These are phyloP conservation scores for Scotopteryx bipunctaria DNA, from an alignment of 2,888 invertebrate species.

Conservation along the genomic window DNA sequence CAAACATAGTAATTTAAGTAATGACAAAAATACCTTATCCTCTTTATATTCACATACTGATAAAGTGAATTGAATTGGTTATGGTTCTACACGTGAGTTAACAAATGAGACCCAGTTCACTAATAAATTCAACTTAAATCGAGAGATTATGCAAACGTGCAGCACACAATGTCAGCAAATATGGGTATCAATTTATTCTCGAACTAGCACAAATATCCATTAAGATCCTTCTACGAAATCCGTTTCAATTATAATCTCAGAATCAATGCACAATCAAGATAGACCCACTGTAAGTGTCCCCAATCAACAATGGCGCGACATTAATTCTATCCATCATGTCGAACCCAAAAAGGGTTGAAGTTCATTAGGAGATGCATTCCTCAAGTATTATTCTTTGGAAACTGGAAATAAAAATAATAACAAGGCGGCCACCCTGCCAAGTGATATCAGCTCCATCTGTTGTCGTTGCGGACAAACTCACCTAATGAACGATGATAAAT, in stretches of 20 bases:
- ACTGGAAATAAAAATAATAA: slow-evolving; percentile 84
- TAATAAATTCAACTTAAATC: slow-evolving; percentile 5
- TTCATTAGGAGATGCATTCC: slow-evolving; percentile 83
- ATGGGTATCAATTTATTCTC: slow-evolving; percentile 40
- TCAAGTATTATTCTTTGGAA: slow-evolving; percentile 83
- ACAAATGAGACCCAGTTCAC: slow-evolving; percentile 9
- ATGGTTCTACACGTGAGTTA: background rate
- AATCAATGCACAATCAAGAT: slow-evolving; percentile 67
- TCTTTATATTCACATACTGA: no score
- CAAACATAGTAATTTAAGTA: no score
- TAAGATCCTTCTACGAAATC: slow-evolving; percentile 53
- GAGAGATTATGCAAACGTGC: slow-evolving; percentile 19
- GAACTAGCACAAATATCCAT: slow-evolving; percentile 44
- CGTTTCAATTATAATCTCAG: slow-evolving; percentile 51
- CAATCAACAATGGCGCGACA: slow-evolving; percentile 81
- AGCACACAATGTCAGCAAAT: slow-evolving; percentile 27
- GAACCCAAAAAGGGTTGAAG: slow-evolving; percentile 80
- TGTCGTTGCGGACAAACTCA: slow-evolving; percentile 83
- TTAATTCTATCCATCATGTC: slow-evolving; percentile 82
- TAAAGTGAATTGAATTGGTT: no score
- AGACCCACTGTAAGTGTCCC: slow-evolving; percentile 71
- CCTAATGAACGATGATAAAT: slow-evolving; percentile 84
- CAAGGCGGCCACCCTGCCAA: slow-evolving; percentile 83
- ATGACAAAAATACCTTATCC: no score
- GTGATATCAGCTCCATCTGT: slow-evolving; percentile 84